These are phyloP conservation scores for Alligator mississippiensis DNA, from an alignment of 2,113 vertebrate genomes.

Conservation along the genomic window DNA sequence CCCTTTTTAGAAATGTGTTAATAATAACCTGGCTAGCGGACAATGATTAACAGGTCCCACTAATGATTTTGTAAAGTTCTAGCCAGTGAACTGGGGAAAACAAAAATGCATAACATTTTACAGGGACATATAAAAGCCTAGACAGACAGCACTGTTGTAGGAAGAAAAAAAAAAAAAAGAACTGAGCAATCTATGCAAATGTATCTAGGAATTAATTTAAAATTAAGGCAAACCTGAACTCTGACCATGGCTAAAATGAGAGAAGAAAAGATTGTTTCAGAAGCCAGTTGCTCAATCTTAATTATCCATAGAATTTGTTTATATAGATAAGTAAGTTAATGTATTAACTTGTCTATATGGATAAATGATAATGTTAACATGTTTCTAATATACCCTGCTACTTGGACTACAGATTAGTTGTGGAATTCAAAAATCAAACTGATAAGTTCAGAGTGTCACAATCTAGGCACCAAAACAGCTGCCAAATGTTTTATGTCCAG, in stretches of 20 bases:
- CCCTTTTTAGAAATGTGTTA: neutral
- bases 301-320: neutral
- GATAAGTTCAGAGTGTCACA: neutral
- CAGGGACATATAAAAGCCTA: neutral
- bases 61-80: neutral
- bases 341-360: no score
- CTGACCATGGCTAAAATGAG: neutral
- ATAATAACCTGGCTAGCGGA: neutral
- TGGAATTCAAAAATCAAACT: neutral
- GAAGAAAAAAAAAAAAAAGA: neutral
- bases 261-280: neutral
- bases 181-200: neutral
- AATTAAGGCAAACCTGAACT: neutral
- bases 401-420: neutral
- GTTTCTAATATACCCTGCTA: neutral
- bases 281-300: neutral
- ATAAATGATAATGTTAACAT: neutral
- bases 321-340: no score
- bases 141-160: neutral
- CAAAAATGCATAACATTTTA: neutral
- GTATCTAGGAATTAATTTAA: neutral
- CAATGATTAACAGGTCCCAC: neutral
- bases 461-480: neutral
- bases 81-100: neutral
- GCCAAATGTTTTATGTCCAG: neutral